Evolutionary conservation across 2,888 invertebrate genomes (phyloP).

Genomic region (Ophioninae sp.): DNA sequence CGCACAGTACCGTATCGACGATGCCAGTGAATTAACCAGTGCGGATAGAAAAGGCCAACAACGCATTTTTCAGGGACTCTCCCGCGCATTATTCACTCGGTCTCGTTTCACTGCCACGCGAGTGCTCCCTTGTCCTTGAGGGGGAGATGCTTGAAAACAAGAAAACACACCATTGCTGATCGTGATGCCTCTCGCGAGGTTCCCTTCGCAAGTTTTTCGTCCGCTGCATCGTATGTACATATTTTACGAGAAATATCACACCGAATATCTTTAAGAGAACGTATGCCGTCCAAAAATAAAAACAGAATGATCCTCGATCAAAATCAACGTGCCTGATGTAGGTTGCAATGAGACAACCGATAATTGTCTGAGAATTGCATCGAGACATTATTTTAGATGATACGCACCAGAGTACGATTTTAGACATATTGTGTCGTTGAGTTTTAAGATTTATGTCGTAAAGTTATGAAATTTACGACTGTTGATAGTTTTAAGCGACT

Average conservation of each 20-base stretch:
- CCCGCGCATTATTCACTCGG: constrained; percentile 9
- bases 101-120: constrained; percentile 51
- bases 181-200: background rate
- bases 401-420: constrained; percentile 61
- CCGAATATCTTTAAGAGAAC: constrained; percentile 20
- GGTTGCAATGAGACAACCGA: constrained; percentile 26
- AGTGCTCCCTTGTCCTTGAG: constrained; percentile 11
- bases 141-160: constrained; percentile 6
- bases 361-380: constrained; percentile 17
- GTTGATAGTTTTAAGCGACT: constrained; percentile 41
- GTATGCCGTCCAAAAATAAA: constrained; percentile 54
- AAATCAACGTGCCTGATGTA: constrained; percentile 24
- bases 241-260: constrained; percentile 28
- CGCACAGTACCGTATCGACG: constrained; percentile 94
- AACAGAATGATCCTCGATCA: constrained; percentile 10
- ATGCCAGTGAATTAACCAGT: constrained; percentile 85
- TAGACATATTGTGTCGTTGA: constrained; percentile 49
- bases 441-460: constrained; percentile 29
- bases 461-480: constrained; percentile 47
- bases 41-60: background rate
- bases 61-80: background rate
- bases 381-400: constrained; percentile 42
- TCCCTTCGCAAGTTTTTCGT: background rate
- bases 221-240: constrained; percentile 28
- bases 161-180: background rate